phyloP scores from a whole-genome alignment of 35 echinoderm and acorn worm species.

The Anneissia japonica region DNA sequence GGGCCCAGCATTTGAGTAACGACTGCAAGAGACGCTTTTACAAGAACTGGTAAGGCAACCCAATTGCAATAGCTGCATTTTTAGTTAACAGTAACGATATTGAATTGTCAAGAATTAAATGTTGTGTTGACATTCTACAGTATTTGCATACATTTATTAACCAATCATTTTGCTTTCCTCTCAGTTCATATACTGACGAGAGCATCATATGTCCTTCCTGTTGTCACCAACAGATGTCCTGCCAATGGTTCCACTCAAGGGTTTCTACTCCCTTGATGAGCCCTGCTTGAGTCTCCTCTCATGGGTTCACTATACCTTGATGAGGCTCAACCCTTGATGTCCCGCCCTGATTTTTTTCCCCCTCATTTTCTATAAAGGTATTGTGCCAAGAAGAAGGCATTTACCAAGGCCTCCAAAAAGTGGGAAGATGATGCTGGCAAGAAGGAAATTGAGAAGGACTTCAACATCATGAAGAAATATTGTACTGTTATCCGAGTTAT shows the following conservation, averaged over 20 bases:
- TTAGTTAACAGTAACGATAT: not conserved
- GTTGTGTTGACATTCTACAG: not conserved
- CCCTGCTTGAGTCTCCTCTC: slow-evolving; percentile 43
- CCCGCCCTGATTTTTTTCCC: slow-evolving; percentile 37
- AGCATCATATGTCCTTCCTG: not conserved
- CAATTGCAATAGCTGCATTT: not conserved
- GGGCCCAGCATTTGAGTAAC: slow-evolving; percentile 97
- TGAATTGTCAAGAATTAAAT: not conserved
- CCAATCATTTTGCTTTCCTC: slow-evolving; percentile 22
- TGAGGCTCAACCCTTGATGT: slow-evolving; percentile 57
- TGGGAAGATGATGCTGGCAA: slow-evolving; percentile 94
- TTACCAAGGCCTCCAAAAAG: slow-evolving; percentile 98
- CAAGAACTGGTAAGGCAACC: slow-evolving; percentile 88
- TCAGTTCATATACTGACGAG: slow-evolving; percentile 45
- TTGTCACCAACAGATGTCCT: not conserved
- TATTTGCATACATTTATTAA: not conserved
- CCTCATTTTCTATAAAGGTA: slow-evolving; percentile 63
- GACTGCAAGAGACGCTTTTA: slow-evolving; percentile 97
- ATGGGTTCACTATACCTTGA: slow-evolving; percentile 38
- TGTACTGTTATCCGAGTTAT: slow-evolving; percentile 97
- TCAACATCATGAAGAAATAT: slow-evolving; percentile 93
- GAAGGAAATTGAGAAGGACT: slow-evolving; percentile 85
- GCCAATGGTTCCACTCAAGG: slow-evolving; percentile 42
- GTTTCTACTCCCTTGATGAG: slow-evolving; percentile 32
- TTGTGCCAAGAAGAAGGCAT: slow-evolving; percentile 99